phyloP scores from a whole-genome alignment of 2,113 vertebrate genomes.

The Octodon degus region DNA sequence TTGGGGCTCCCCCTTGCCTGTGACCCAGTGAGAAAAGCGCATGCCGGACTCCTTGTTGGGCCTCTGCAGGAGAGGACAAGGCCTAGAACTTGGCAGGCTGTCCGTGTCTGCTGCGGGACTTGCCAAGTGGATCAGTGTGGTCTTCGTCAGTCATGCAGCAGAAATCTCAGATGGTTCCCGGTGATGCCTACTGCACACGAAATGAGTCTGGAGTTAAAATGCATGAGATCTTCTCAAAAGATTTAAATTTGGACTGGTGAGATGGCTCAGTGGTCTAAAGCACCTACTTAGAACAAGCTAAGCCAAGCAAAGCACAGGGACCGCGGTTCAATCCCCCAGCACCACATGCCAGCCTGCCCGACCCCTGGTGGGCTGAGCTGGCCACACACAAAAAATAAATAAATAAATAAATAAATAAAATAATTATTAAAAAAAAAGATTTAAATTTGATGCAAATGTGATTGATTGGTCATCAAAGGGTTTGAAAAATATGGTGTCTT shows the following conservation, averaged over 20 bases:
- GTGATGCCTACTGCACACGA: constrained; percentile 4
- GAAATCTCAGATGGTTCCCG: background rate
- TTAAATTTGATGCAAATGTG: constrained; percentile 24
- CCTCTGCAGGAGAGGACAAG: background rate
- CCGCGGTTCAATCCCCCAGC: no score
- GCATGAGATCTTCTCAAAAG: background rate
- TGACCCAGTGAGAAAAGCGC: rapidly evolving
- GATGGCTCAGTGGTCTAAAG: no score
- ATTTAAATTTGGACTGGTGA: constrained; percentile 1
- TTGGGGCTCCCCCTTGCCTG: rapidly evolving
- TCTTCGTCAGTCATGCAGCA: background rate
- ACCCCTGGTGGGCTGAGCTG: no score
- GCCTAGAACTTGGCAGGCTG: background rate
- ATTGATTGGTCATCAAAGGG: background rate
- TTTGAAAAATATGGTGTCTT: constrained; percentile 42
- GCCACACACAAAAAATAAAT: no score
- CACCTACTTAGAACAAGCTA: no score
- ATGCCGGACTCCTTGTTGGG: rapidly evolving
- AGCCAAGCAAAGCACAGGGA: no score
- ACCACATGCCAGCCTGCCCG: no score
- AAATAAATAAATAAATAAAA: no score
- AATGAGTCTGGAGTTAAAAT: constrained; percentile 49
- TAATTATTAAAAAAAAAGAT: no score
- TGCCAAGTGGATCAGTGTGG: background rate
- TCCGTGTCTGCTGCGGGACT: background rate